Percentiles rank a stretch among this genome's conserved stretches.
Evolutionary conservation across 2,797 vertebrate genomes (phyloP).

Genomic region (Babyrousa celebensis): DNA sequence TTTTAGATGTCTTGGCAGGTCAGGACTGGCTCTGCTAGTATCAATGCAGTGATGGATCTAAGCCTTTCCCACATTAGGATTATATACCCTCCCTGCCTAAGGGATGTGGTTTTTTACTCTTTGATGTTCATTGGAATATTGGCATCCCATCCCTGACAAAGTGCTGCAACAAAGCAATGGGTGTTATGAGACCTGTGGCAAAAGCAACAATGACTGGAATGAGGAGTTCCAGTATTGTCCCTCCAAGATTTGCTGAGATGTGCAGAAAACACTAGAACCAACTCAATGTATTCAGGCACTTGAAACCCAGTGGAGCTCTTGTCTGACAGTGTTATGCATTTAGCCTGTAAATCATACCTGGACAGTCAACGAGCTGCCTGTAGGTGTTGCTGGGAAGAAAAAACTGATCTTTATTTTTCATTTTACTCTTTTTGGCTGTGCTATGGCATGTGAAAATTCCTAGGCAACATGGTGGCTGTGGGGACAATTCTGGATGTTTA

Average conservation of each 20-base stretch:
- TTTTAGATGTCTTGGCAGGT: neutral
- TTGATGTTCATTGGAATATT: conserved; percentile 97
- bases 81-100: conserved; percentile 96
- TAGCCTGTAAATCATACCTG: conserved; percentile 98
- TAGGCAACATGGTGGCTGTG: too few relatives aligned
- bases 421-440: too few relatives aligned
- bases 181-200: conserved; percentile 97
- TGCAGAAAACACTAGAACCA: conserved; percentile 96
- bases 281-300: conserved; percentile 92
- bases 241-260: conserved; percentile 96
- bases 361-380: conserved; percentile 97
- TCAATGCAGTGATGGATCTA: conserved; percentile 91
- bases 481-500: too few relatives aligned
- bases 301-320: conserved; percentile 96
- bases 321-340: conserved; percentile 96
- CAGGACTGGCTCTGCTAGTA: neutral
- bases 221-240: conserved; percentile 96
- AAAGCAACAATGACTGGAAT: conserved; percentile 96
- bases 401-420: conserved; percentile 84
- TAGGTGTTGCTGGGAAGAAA: conserved; percentile 94
- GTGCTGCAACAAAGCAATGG: conserved; percentile 97
- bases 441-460: too few relatives aligned
- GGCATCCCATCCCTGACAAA: conserved; percentile 98
- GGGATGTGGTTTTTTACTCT: conserved; percentile 97
- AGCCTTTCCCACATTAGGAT: conserved; percentile 91